Percentiles rank a stretch among this genome's conserved stretches.
Evolutionary conservation across 2,113 vertebrate genomes (phyloP).

Genomic region (Oophaga pumilio): DNA sequence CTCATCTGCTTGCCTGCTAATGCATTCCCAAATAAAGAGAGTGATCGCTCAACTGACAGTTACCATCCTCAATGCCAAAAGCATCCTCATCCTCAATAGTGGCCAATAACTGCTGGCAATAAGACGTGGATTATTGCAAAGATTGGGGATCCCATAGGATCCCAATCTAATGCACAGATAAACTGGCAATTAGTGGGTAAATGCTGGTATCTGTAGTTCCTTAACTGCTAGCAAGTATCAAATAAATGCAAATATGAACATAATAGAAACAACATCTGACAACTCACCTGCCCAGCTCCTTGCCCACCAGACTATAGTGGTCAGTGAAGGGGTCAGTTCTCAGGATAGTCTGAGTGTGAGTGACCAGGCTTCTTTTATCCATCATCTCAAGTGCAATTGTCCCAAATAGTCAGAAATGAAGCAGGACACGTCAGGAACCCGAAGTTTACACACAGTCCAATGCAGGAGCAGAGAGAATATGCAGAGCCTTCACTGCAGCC

Average conservation of each 20-base stretch:
- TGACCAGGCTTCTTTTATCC: conserved; percentile 75
- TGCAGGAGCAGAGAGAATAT: no score
- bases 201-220: background rate
- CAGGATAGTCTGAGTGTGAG: conserved; percentile 72
- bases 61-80: no score
- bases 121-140: no score
- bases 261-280: no score
- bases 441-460: no score
- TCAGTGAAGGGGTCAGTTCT: conserved; percentile 70
- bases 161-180: no score
- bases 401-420: background rate
- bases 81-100: no score
- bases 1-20: no score
- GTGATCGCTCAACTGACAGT: no score
- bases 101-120: no score
- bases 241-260: background rate
- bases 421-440: background rate
- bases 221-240: background rate
- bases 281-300: conserved; percentile 78
- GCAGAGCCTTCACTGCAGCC: background rate
- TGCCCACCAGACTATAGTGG: conserved; percentile 73
- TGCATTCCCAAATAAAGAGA: no score
- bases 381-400: conserved; percentile 56
- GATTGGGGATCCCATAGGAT: background rate
- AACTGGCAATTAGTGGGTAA: no score